A percentile compares a stretch with the other conserved stretches of the same genome.
Conservation (phyloP, 2,888 invertebrate genomes). For the Brachycybe producta region DNA sequence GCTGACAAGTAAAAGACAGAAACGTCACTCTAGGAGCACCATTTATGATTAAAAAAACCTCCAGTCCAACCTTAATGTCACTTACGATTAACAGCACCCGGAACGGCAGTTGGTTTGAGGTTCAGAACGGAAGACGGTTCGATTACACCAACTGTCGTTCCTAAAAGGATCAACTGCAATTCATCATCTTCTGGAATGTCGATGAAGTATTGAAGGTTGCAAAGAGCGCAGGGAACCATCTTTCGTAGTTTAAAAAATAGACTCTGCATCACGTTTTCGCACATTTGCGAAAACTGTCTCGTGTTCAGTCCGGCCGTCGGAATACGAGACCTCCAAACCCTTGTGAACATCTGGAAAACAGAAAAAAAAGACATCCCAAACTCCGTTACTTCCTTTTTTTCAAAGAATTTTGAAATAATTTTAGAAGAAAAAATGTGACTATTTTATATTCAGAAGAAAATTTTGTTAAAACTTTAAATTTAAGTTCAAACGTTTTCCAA, state of each 20-base stretch:
- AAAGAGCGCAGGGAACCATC: constrained; percentile 74
- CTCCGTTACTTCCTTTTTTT: no score
- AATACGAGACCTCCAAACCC: constrained; percentile 49
- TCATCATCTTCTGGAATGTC: constrained; percentile 75
- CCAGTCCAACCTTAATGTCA: no score
- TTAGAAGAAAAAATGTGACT: no score
- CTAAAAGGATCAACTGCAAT: constrained; percentile 49
- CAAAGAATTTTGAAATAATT: no score
- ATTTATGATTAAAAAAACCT: no score
- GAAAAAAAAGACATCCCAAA: constrained; percentile 8
- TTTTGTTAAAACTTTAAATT: no score
- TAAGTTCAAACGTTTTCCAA: no score
- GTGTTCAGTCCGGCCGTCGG: constrained; percentile 26
- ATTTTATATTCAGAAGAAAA: no score
- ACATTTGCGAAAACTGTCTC: constrained; percentile 33
- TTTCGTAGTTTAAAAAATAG: constrained; percentile 78
- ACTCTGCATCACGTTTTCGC: constrained; percentile 43
- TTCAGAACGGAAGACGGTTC: constrained; percentile 26
- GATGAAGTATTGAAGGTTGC: constrained; percentile 64
- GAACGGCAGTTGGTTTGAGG: no score
- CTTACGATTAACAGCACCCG: no score
- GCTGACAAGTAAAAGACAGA: no score
- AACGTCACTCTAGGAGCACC: no score
- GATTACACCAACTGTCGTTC: constrained; percentile 60
- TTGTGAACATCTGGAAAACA: constrained; percentile 60